Conservation (phyloP, 1,140 invertebrate genomes). For the Saccostrea echinata region DNA sequence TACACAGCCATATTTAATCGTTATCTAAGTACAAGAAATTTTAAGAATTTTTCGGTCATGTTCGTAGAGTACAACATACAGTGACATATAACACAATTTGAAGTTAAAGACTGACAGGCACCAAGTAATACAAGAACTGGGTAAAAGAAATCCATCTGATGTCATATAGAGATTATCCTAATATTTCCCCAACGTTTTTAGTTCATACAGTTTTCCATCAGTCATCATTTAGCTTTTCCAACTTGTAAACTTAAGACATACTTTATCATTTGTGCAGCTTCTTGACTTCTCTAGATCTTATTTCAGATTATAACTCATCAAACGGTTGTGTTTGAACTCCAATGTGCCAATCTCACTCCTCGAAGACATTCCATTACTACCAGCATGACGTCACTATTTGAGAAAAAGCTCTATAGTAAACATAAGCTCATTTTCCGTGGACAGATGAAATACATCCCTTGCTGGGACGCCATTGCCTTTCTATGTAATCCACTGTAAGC, state of each 20-base stretch:
- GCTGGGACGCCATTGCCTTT: conserved; percentile 89
- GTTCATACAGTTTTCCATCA: not conserved
- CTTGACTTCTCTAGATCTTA: not conserved
- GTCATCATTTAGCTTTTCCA: not conserved
- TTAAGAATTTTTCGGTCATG: not conserved
- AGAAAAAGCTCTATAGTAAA: not conserved
- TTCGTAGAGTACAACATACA: not conserved
- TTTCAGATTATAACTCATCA: conserved; percentile 58
- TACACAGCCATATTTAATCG: no score
- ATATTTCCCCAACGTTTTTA: not conserved
- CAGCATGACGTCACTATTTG: not conserved
- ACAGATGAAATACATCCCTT: conserved; percentile 91
- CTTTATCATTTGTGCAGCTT: not conserved
- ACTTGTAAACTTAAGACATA: not conserved
- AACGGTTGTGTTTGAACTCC: conserved; percentile 62
- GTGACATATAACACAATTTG: not conserved
- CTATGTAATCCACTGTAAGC: conserved; percentile 92
- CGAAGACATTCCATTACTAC: not conserved
- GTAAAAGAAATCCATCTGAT: not conserved
- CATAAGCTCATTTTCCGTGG: conserved; percentile 83
- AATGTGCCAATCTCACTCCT: conserved; percentile 47
- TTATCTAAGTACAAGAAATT: no score
- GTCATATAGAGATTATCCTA: not conserved
- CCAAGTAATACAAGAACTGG: not conserved
- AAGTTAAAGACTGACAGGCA: not conserved